Evolutionary conservation across 64 coral and sea anemone genomes (phyloP), one percentile per base, ranked within the genome.

Genomic region (Hydrozoanthus tunicans): DNA sequence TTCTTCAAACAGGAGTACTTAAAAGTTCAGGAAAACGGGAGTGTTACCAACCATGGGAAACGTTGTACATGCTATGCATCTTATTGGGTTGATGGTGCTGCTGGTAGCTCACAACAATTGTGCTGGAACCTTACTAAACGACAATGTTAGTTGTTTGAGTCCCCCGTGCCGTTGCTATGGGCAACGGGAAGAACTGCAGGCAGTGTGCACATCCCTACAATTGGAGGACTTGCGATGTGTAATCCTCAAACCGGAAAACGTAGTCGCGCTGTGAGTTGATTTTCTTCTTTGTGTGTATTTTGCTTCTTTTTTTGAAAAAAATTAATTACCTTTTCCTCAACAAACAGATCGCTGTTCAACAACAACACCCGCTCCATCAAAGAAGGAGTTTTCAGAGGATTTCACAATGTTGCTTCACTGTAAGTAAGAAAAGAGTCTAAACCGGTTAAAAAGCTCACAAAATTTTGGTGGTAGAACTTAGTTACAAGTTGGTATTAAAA

Each of bases 211-310:
- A 6, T 15, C 65, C 61, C 51, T 27, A 15, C 25, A 6, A 51
- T 13, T 83, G 8, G 24, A 52, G 11, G 61, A 83, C 3, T 6
- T 83, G 8, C 26, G 8, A 53, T 9, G 60, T 65, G 59, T 14
- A 59, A 65, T 83, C 53, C 27, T 83, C 61, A 15, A 64, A 64
- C 80, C 80, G 60, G 32, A 83, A 83, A 63, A 83, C 26, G 17
- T 83, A 63, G 6, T 66, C 5, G 7, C 27, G 4, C 60, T 83
- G 80, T 83, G 51, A 83, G 80, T 83, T 63, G 2, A 2, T 43
- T 43, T 64, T 2, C 12, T 25, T 63, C 3, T 10, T 63, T 8
- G 5, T 63, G 8, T 63, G 3, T 64, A 15, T 64, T 11, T 13
- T 64, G 15, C 10, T 13, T 13, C 11, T 64, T 4, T 15, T 64